Base-by-base conservation (phyloP, 2,888 invertebrate genomes). In the Troides helena region DNA sequence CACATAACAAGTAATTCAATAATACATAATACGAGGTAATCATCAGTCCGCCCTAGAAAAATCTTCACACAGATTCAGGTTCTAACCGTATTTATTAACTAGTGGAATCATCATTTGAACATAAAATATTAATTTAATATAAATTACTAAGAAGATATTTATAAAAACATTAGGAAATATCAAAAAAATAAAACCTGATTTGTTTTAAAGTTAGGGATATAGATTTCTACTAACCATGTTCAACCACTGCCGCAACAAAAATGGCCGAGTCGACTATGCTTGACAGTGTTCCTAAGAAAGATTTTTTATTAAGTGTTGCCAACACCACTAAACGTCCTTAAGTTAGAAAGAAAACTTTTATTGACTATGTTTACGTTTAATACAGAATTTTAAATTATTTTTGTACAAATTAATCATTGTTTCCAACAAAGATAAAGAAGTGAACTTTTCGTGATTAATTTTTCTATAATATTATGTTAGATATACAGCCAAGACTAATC, bases 41-140 rank as follows among this genome's bases (percentile, higher is more conserved):
- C 77, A 87, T 95, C 95, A 95, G 95, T 95, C 95, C 95, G 95
- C 95, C 95, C 95, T 95, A 95, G 95, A 94, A 80, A 90, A 90
- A 95, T 95, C 93, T 95, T 95, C 93, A 94, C 95, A 94, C 83
- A 86, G 86, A 88, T 87, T 95, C 95, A 94, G 94, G 94, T 93
- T 89, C 93, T 91, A 95, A 95, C 95, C 95, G 95, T 95, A 93
- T 95, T 80, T 93, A 78, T 92, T 86, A 83, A 82, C 83, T 88
- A 80, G 82, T 87, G 93, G 93, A 93, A 94, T 95, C 95, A 95
- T 95, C 95, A 95, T 92, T 80, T 88, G 77, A 73, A 73, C 68
- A 58, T 67, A 59, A 69, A 65, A 70, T 71, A 61, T 18, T 43
- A 58, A 23, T 58, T 8, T 58, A 58, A 1, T 14, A 8, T 3